Base-by-base conservation (phyloP, 1,140 invertebrate genomes). In the Calosoma granatense region DNA sequence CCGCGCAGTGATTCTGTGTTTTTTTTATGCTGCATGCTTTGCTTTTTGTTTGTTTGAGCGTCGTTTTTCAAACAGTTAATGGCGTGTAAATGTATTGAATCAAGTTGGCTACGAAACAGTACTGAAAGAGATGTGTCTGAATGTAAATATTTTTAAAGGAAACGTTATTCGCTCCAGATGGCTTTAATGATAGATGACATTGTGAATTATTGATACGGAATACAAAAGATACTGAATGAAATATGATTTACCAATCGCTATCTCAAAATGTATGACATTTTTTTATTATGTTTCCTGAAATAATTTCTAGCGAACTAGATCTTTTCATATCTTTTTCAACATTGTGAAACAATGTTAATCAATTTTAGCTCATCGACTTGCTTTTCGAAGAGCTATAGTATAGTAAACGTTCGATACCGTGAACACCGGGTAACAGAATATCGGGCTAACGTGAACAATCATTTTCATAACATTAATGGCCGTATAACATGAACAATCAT, bases 11-110 rank as follows among this genome's bases (percentile, higher is more conserved):
- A 9, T 36, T 36, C n/a, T 36, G n/a, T 36, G 6, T 36, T 36
- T n/a, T 36, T 36, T 36, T 36, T 36, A 9, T 36, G 26, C 26
- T n/a, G n/a, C 26, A 36, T 9, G 41, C 41, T 9, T 11, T 47
- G 9, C 17, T 47, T 12, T 47, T 47, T 12, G 6, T 36, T 36
- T n/a, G 26, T 36, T 36, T 17, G 22, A 47, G 19, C 22, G 51
- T 56, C 59, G 60, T 65, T 65, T 61, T 58, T 65, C 64, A 65
- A 47, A 36, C 54, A 57, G 53, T 59, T 62, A 65, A 65, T 63
- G 62, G 64, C 58, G 56, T 63, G 64, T 61, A 60, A 65, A 65
- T 59, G 51, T 54, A 55, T 39, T 55, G 19, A 20, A 57, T 57
- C 55, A 51, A 20, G 47, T 57, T 17, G 41, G 17, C 41, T 47